Evolutionary conservation across 2,888 invertebrate genomes (phyloP).

Genomic region (Zonitis immaculata): DNA sequence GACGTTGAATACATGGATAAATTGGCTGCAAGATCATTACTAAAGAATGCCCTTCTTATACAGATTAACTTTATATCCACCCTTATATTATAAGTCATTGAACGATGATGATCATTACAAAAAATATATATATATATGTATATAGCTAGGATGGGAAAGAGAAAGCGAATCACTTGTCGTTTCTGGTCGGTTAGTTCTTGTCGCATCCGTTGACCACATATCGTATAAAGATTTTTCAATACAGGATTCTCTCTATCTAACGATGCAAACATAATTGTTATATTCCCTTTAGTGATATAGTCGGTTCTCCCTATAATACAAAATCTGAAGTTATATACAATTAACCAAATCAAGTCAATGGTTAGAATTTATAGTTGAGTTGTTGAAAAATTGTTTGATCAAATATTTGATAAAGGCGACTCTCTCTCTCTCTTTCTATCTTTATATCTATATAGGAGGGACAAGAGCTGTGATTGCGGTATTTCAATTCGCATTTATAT

Average conservation of each 20-base stretch:
- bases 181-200: constrained; percentile 29
- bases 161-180: constrained; percentile 11
- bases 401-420: constrained; percentile 4
- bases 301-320: constrained; percentile 29
- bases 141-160: too few species aligned
- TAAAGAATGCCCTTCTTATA: too few species aligned
- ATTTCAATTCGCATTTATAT: constrained; percentile 44
- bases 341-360: constrained; percentile 28
- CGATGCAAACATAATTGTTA: constrained; percentile 50
- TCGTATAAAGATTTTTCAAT: constrained; percentile 39
- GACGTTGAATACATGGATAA: too few species aligned
- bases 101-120: too few species aligned
- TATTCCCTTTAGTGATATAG: constrained; percentile 39
- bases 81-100: too few species aligned
- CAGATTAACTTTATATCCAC: too few species aligned
- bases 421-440: constrained; percentile 18
- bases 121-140: too few species aligned
- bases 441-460: too few species aligned
- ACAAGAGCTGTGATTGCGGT: constrained; percentile 47
- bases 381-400: constrained; percentile 39
- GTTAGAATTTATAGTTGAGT: constrained; percentile 24
- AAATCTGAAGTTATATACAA: constrained; percentile 17
- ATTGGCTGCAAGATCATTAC: too few species aligned
- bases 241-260: constrained; percentile 48
- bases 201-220: constrained; percentile 41